Base-by-base conservation (phyloP, 2,888 invertebrate genomes). In the Coronaproctus castanopsis region DNA sequence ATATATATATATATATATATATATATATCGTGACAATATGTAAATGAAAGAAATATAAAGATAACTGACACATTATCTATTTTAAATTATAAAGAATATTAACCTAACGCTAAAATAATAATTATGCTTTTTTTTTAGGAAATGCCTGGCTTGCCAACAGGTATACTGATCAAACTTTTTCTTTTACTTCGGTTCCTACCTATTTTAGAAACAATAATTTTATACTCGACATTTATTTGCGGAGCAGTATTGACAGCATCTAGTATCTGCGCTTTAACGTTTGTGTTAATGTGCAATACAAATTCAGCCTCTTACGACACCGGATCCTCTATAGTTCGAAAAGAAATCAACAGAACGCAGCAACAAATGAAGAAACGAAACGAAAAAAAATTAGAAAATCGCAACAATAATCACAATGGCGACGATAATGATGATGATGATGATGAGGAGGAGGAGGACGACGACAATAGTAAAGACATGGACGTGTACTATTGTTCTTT, bases 131-230 rank as follows among this genome's bases (percentile, higher is more conserved):
- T 64, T 67, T 73, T 72, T 24, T 77, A 87, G 87, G 78, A 80
- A 67, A 79, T 88, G 81, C 76, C 79, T 66, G 72, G 76, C 2
- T 74, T 88, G 2, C 82, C 87, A 0, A 73, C 78, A 1, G 69
- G 71, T 0, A 70, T 88, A 65, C 75, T 77, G 59, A 73, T 76
- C 24, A 79, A 80, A 22, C 87, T 87, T 72, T 76, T 77, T 63
- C 70, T 88, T 14, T 87, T 88, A 69, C 71, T 88, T 2, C 83
- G 83, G 68, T 75, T 84, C 3, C 69, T 85, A 2, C 87, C 88
- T 0, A 66, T 78, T 0, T 74, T 80, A 0, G 81, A 83, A 69
- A 72, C 74, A 60, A 71, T 70, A 0, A 68, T 75, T 0, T 79
- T 78, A 71, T 82, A 81, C 67, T 55, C 75, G 0, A 67, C 72